Base-by-base conservation (phyloP, 2,113 vertebrate genomes). In the Scytalopus superciliaris region DNA sequence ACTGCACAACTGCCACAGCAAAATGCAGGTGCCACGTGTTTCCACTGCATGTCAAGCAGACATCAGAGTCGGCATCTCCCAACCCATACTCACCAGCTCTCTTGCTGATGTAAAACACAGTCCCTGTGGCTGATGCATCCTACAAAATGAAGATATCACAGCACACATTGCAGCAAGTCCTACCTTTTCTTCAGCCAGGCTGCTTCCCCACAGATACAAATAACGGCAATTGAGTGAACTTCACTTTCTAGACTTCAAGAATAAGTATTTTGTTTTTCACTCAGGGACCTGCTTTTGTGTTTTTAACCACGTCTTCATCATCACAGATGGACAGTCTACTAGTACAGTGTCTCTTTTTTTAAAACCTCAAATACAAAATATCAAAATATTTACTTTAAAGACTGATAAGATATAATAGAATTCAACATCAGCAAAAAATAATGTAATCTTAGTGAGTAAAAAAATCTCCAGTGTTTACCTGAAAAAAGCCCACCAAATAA, bases 1-100 rank as follows among this genome's bases (percentile, higher is more conserved):
- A 56, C 14, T 49, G 2, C 69, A 68, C 14, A 70, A 35, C 33
- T 39, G 15, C 17, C 49, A 47, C 28, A 47, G 39, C 22, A 70
- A 81, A 93, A 40, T 6, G 25, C 57, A 85, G 25, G 19, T 62
- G 72, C 31, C 40, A 24, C 0, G 1, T 10, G 11, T 57, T 76
- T 40, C 45, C 2, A 1, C 14, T 25, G 33, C 1, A 0, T 25
- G 49, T 14, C 44, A 68, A 73, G 19, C 4, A 31, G 25, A 37
- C 59, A 68, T 7, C 40, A 62, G 30, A 55, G 87, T 9, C 2
- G 2, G 45, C 59, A 57, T 50, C 39, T 89, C 53, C 45, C n/a
- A 75, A 19, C 7, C 30, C 42, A 44, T 19, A 35, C 10, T 35
- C 40, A 69, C 9, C 37, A 89, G 21, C 12, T 53, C 24, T 35